These are phyloP conservation scores for Orthosia gothica DNA, from an alignment of 2,888 invertebrate genomes.

Conservation along the genomic window DNA sequence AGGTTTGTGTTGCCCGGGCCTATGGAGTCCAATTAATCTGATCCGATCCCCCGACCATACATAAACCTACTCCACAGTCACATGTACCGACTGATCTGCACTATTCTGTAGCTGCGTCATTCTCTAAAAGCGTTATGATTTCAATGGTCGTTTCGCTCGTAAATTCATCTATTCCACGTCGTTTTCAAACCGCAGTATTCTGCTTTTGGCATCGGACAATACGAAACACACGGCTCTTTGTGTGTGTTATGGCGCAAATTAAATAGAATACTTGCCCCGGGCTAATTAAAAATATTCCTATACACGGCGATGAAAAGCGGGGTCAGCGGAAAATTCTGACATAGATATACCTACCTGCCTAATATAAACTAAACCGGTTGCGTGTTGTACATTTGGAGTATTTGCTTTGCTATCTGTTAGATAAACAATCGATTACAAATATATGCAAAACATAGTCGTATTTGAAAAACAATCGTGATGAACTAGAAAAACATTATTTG, in stretches of 20 bases:
- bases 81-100: slow-evolving; percentile 69
- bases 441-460: slow-evolving; percentile 11
- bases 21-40: slow-evolving; percentile 83
- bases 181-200: slow-evolving; percentile 81
- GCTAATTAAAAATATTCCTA: slow-evolving; percentile 84
- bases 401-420: slow-evolving; percentile 9
- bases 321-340: slow-evolving; percentile 70
- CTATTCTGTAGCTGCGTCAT: slow-evolving; percentile 47
- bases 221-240: slow-evolving; percentile 78
- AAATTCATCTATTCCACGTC: slow-evolving; percentile 77
- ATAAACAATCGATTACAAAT: slow-evolving; percentile 15
- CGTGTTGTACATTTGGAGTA: slow-evolving; percentile 18
- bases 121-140: slow-evolving; percentile 77
- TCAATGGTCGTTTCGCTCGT: slow-evolving; percentile 76
- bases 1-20: slow-evolving; percentile 76
- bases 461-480: slow-evolving; percentile 22
- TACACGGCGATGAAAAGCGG: slow-evolving; percentile 75
- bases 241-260: slow-evolving; percentile 83
- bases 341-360: slow-evolving; percentile 30
- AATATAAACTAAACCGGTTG: slow-evolving; percentile 57
- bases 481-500: slow-evolving; percentile 10
- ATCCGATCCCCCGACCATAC: slow-evolving; percentile 73
- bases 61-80: slow-evolving; percentile 72
- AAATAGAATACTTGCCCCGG: slow-evolving; percentile 84
- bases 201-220: slow-evolving; percentile 86